phyloP scores from a whole-genome alignment of 2,113 vertebrate genomes.

The Nymphicus hollandicus region DNA sequence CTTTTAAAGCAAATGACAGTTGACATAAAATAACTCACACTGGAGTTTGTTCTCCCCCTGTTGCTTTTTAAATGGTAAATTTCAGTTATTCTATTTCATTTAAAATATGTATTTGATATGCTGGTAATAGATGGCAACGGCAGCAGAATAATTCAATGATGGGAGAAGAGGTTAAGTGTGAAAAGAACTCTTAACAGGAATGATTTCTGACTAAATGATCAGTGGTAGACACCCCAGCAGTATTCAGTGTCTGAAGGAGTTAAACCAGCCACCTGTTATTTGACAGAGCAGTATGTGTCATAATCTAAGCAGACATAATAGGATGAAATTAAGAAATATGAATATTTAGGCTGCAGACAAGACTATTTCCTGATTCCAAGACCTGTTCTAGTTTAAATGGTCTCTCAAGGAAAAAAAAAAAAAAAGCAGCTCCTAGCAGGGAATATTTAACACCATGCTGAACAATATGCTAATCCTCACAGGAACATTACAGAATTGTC shows the following conservation, averaged over 20 bases:
- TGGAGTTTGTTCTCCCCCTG: conserved; percentile 33
- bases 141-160: neutral
- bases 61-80: conserved; percentile 29
- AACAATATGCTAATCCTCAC: conserved; percentile 60
- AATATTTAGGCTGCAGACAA: conserved; percentile 30
- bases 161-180: neutral
- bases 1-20: conserved; percentile 46
- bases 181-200: neutral
- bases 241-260: neutral
- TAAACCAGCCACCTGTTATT: neutral
- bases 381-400: conserved; percentile 27
- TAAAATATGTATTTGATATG: neutral
- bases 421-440: neutral
- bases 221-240: neutral
- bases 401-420: neutral
- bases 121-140: neutral
- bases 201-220: neutral
- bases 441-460: conserved; percentile 39
- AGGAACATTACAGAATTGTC: conserved; percentile 36
- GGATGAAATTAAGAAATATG: conserved; percentile 35
- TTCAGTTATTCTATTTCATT: neutral
- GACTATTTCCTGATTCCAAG: neutral
- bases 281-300: neutral
- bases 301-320: conserved; percentile 18
- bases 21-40: conserved; percentile 32